phyloP scores from a whole-genome alignment of 2,797 vertebrate species.

The Bryconaethiops microstoma region DNA sequence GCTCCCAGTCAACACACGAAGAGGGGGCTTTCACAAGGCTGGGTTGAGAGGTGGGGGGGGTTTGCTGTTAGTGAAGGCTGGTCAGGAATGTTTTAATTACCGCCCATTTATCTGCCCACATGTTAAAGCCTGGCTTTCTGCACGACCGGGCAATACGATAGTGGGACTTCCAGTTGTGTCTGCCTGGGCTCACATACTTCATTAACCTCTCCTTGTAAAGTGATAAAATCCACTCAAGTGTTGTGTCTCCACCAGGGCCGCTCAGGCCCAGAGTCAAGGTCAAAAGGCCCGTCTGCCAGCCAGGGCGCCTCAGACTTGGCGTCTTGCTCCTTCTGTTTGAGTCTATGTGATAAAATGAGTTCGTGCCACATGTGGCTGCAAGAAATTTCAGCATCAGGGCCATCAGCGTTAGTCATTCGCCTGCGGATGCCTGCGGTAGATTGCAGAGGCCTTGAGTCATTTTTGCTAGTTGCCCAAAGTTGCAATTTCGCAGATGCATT shows the following conservation, averaged over 20 bases:
- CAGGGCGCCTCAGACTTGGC: neutral
- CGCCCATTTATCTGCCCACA: conserved; percentile 48
- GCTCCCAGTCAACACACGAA: conserved; percentile 33
- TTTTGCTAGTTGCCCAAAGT: neutral
- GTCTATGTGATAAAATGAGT: conserved; percentile 10
- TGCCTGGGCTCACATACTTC: conserved; percentile 39
- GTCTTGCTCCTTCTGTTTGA: conserved; percentile 4
- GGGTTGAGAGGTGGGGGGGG: neutral
- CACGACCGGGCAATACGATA: conserved; percentile 34
- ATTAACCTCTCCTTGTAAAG: conserved; percentile 46
- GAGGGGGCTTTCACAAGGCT: neutral
- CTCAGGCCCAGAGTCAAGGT: conserved; percentile 48
- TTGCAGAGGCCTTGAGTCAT: conserved; percentile 9
- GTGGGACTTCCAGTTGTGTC: conserved; percentile 50
- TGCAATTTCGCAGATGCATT: neutral
- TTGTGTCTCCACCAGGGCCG: conserved; percentile 37
- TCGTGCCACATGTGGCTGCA: neutral
- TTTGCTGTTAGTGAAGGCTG: neutral
- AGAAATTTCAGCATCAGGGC: neutral
- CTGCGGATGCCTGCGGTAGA: neutral
- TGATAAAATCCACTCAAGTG: conserved; percentile 38
- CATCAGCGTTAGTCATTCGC: neutral
- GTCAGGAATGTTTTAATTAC: conserved; percentile 56
- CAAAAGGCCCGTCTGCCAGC: conserved; percentile 41
- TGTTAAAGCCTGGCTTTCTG: conserved; percentile 48